Conservation (phyloP, 2,888 invertebrate species). For the Melanostoma scalare region DNA sequence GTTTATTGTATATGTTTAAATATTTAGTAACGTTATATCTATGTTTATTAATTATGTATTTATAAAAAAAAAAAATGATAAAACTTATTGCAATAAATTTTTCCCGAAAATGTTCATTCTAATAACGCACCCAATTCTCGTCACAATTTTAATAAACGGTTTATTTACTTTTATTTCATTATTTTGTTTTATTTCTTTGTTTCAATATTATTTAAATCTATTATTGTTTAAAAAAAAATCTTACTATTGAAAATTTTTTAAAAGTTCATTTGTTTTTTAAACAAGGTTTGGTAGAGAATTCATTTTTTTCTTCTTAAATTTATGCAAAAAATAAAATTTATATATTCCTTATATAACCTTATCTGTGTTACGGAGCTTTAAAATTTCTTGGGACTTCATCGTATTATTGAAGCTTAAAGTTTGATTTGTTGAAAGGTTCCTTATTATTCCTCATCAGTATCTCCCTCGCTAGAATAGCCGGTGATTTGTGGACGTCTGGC, state of each 20-base stretch:
- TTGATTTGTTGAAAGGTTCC: conserved; percentile 44
- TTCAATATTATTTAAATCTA: conserved; percentile 63
- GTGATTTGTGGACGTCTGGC: conserved; percentile 83
- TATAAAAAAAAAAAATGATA: conserved; percentile 64
- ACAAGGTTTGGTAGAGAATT: conserved; percentile 65
- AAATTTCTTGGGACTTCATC: conserved; percentile 33
- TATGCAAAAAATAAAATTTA: conserved; percentile 51
- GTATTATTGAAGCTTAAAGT: conserved; percentile 30
- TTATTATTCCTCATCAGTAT: conserved; percentile 92
- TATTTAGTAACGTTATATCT: conserved; percentile 69
- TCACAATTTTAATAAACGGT: conserved; percentile 17
- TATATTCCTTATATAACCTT: conserved; percentile 42
- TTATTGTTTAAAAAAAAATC: conserved; percentile 61
- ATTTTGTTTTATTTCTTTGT: conserved; percentile 33
- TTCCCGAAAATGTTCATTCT: conserved; percentile 62
- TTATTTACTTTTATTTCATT: conserved; percentile 14
- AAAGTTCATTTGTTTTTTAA: conserved; percentile 38
- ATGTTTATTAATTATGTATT: conserved; percentile 46
- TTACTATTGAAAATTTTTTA: conserved; percentile 58
- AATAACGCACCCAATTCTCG: conserved; percentile 61
- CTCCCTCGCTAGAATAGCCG: conserved; percentile 91
- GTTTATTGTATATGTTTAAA: conserved; percentile 57
- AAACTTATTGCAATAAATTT: conserved; percentile 67
- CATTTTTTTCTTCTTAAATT: conserved; percentile 47
- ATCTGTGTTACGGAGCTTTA: conserved; percentile 32